Evolutionary conservation across 2,888 invertebrate species (phyloP), one percentile per base, ranked within the genome.

Genomic region (Campoletis raptor): DNA sequence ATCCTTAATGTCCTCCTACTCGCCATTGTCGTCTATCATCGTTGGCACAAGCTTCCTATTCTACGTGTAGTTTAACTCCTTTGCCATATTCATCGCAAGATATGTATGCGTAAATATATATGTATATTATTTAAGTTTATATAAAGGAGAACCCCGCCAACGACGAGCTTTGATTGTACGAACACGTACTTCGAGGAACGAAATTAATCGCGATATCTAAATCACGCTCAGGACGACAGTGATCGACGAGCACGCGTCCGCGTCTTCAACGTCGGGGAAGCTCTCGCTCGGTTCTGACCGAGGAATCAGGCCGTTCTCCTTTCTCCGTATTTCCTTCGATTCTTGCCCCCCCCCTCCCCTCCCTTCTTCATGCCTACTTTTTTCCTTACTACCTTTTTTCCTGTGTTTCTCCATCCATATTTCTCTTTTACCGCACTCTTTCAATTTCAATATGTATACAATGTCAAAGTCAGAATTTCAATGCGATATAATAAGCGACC

Each of bases 201-300:
- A 91, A 90, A 91, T 90, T 91, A 90, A 90, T 91, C 89, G 90
- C 89, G 88, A 89, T 90, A 91, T 89, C 90, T 90, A 90, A 91
- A 91, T 91, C 90, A 91, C 89, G 89, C 89, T 88, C 88, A 69
- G 86, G 88, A 87, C 89, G 90, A 90, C 90, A 90, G 87, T 90
- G 90, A 90, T 90, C 89, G 90, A 91, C 88, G 90, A 90, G 86
- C 89, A 83, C 82, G 86, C 82, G 82, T 85, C 80, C 72, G 76
- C 79, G 81, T 86, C 87, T 83, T 83, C 73, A 64, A 69, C 69
- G 54, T 69, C 40, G 81, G 52, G 77, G 81, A 36, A 30, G 61
- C 61, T 80, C 80, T 80, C 36, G 45, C 45, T 70, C 48, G 21
- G 45, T 18, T 70, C 70, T 80, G 61, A 64, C 82, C 52, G 74